Evolutionary conservation across 1,140 invertebrate species (phyloP).

Genomic region (Antheraea mylitta): DNA sequence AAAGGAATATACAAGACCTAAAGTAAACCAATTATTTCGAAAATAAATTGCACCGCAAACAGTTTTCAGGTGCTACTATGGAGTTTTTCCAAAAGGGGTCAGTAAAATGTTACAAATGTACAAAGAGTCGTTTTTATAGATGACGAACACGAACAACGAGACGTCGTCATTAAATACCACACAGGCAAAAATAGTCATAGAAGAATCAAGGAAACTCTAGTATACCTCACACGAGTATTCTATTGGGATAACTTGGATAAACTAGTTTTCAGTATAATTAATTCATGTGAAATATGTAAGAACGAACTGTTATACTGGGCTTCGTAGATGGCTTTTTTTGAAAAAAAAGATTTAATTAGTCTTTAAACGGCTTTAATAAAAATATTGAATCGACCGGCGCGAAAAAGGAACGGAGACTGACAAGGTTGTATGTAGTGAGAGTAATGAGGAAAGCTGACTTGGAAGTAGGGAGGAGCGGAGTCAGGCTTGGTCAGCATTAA

Average conservation of each 20-base stretch:
- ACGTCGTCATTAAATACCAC: slow-evolving; percentile 25
- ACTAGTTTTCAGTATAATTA: slow-evolving; percentile 25
- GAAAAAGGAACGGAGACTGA: too few species aligned
- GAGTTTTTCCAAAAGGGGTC: slow-evolving; percentile 4
- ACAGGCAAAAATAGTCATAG: slow-evolving; percentile 36
- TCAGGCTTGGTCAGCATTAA: too few species aligned
- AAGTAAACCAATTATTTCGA: slow-evolving; percentile 12
- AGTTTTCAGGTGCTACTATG: neutral
- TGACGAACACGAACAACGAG: slow-evolving; percentile 22
- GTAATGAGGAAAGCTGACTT: too few species aligned
- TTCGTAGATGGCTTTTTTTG: too few species aligned
- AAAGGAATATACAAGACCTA: slow-evolving; percentile 2
- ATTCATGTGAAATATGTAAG: slow-evolving; percentile 11
- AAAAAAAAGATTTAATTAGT: too few species aligned
- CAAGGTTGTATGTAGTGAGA: too few species aligned
- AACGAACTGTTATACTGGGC: too few species aligned
- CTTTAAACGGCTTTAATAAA: too few species aligned
- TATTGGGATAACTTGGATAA: slow-evolving; percentile 28
- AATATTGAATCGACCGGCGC: too few species aligned
- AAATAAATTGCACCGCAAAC: neutral
- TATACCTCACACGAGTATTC: slow-evolving; percentile 23
- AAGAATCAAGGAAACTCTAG: slow-evolving; percentile 33
- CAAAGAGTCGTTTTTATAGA: slow-evolving; percentile 11
- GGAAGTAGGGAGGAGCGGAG: too few species aligned
- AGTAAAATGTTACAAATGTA: slow-evolving; percentile 7